Conservation (phyloP, 2,797 vertebrate species). For the Cynodonichthys magdalenae region DNA sequence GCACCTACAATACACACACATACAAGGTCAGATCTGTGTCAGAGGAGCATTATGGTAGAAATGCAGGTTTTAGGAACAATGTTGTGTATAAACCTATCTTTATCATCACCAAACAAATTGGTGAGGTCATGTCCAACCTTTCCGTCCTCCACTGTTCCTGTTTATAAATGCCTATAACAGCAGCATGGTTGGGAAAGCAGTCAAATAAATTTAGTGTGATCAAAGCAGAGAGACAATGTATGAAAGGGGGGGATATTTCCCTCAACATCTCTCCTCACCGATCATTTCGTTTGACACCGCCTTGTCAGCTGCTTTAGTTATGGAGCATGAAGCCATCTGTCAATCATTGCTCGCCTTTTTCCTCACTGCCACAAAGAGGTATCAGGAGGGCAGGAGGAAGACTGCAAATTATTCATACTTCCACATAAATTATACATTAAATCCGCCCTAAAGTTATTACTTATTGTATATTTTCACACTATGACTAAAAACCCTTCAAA, state of each 20-base stretch:
- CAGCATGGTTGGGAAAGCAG: conserved; percentile 6
- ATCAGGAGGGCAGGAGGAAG: conserved; percentile 18
- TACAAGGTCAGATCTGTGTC: no score
- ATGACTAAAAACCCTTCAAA: conserved; percentile 36
- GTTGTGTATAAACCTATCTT: conserved; percentile 35
- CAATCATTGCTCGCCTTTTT: conserved; percentile 51
- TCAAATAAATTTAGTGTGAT: conserved; percentile 39
- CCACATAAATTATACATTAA: conserved; percentile 52
- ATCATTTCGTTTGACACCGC: conserved; percentile 68
- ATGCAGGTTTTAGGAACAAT: conserved; percentile 6
- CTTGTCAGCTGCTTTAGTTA: conserved; percentile 72
- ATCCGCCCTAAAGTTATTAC: conserved; percentile 31
- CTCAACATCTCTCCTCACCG: conserved; percentile 53
- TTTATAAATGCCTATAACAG: conserved; percentile 16
- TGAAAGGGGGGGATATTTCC: conserved; percentile 51
- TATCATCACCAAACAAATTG: conserved; percentile 14
- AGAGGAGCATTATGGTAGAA: no score
- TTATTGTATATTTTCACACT: conserved; percentile 30
- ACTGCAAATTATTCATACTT: conserved; percentile 55
- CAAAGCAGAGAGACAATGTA: conserved; percentile 29
- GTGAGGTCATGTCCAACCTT: conserved; percentile 18
- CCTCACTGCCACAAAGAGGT: conserved; percentile 14
- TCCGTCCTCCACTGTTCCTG: conserved; percentile 1
- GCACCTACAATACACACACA: no score
- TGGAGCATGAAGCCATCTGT: conserved; percentile 67